phyloP scores from a whole-genome alignment of 1,140 invertebrate genomes.

The Augochlora pura region DNA sequence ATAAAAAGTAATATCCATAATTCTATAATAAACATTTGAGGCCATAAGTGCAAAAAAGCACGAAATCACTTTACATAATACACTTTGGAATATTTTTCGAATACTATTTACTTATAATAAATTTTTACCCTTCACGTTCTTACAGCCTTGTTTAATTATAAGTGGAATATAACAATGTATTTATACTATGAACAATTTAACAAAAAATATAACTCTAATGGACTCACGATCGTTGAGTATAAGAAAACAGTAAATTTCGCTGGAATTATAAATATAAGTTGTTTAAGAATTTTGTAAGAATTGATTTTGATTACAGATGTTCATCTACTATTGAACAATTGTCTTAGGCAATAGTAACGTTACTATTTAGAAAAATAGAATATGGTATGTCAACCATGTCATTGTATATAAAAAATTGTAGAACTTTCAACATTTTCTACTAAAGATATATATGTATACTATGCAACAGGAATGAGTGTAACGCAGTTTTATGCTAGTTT shows the following conservation, averaged over 20 bases:
- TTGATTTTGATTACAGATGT: background rate
- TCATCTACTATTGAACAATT: background rate
- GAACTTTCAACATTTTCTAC: background rate
- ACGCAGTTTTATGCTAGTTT: background rate
- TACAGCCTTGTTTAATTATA: too few species aligned
- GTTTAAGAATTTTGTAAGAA: background rate
- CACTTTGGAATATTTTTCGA: too few species aligned
- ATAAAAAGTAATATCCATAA: background rate
- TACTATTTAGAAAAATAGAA: conserved; percentile 35
- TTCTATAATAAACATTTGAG: background rate
- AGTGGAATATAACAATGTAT: background rate
- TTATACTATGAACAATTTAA: conserved; percentile 18
- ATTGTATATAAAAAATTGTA: conserved; percentile 10
- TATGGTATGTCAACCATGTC: conserved; percentile 20
- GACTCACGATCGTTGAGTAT: conserved; percentile 22
- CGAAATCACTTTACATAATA: too few species aligned
- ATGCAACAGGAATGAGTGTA: background rate
- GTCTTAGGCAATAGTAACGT: background rate
- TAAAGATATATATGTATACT: background rate
- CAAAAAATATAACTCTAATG: background rate
- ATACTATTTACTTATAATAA: too few species aligned
- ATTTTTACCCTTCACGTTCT: too few species aligned
- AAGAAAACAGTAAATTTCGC: background rate
- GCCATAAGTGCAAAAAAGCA: too few species aligned
- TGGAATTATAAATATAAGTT: background rate